Evolutionary conservation across 2,888 invertebrate genomes (phyloP), one percentile per base, ranked within the genome.

Genomic region (Leistus spinibarbis): DNA sequence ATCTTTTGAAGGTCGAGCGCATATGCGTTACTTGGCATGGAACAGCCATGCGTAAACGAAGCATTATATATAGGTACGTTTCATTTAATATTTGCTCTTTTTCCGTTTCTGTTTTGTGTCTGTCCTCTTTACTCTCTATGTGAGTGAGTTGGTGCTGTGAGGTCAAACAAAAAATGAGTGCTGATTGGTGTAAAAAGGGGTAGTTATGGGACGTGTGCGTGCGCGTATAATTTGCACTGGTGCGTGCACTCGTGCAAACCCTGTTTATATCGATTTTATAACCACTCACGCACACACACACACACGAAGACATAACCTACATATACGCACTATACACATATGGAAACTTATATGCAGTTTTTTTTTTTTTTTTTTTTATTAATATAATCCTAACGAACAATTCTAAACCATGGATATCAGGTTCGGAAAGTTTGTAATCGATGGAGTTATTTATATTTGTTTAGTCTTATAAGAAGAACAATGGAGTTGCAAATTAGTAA

Each of bases 241-340:
- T 20, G 60, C 60, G 60, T 22, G 40, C 60, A 60, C 60, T 19
- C 22, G 60, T 60, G 60, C 60, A 60, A 40, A 40, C 40, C 40
- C 40, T 40, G 40, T 40, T 40, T 40, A 40, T 40, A 40, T 40
- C 40, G 40, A 40, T 40, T 40, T 40, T 40, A 40, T 7, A 40
- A 40, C 40, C 3, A 10, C 40, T 40, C 40, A 10, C 40, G 7
- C 40, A 10, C 40, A 40, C 40, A 40, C 40, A 4, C 40, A 40
- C 13, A 40, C 5, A 40, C 9, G 27, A 27, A 27, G 5, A 4
- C 40, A 40, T 40, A 40, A 40, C 40, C 3, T 5, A 40, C 40
- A 40, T n/a, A n/a, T 40, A 40, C 3, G 40, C 40, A 40, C 40
- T 10, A 40, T 40, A 40, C 40, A 40, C 40, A 40, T 13, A 40